A percentile compares a stretch with the other conserved stretches of the same genome.
These are phyloP conservation scores for Apostichopus japonicus DNA, from an alignment of 35 echinoderm and acorn worm species.

Conservation along the genomic window DNA sequence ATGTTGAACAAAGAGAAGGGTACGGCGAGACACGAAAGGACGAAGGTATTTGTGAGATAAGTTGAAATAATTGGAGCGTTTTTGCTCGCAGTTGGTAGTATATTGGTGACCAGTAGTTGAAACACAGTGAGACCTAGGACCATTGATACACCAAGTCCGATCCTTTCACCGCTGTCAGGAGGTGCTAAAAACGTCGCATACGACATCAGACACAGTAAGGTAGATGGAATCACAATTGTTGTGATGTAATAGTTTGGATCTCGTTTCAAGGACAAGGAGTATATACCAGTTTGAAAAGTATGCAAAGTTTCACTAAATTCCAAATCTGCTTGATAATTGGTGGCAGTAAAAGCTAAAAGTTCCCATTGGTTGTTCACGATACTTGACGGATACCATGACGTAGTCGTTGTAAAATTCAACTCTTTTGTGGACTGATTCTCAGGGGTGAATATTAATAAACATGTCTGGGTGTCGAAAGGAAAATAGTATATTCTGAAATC, in stretches of 20 bases:
- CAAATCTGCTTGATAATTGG: neutral
- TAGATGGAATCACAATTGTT: slow-evolving; percentile 12
- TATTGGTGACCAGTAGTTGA: slow-evolving; percentile 34
- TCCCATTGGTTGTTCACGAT: neutral
- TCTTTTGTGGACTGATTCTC: neutral
- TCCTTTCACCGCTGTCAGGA: slow-evolving; percentile 48
- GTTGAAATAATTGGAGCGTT: neutral
- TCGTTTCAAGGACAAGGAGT: neutral
- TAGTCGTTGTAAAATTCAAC: too few species aligned
- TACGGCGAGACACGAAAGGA: neutral
- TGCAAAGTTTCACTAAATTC: neutral
- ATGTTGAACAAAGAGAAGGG: slow-evolving; percentile 21
- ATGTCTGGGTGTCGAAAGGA: slow-evolving; percentile 13
- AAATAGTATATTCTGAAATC: neutral
- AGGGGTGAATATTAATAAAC: neutral
- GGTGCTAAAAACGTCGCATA: slow-evolving; percentile 20
- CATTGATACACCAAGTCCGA: slow-evolving; percentile 28
- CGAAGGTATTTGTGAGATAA: neutral
- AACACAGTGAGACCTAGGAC: slow-evolving; percentile 55
- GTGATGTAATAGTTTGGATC: slow-evolving; percentile 20
- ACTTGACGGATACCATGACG: too few species aligned
- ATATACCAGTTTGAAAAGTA: neutral
- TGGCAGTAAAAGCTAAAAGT: neutral
- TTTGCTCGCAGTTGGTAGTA: slow-evolving; percentile 13
- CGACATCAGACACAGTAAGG: neutral